Evolutionary conservation across 2,113 vertebrate genomes (phyloP).

Genomic region (Pseudolaguvia tuberculata): DNA sequence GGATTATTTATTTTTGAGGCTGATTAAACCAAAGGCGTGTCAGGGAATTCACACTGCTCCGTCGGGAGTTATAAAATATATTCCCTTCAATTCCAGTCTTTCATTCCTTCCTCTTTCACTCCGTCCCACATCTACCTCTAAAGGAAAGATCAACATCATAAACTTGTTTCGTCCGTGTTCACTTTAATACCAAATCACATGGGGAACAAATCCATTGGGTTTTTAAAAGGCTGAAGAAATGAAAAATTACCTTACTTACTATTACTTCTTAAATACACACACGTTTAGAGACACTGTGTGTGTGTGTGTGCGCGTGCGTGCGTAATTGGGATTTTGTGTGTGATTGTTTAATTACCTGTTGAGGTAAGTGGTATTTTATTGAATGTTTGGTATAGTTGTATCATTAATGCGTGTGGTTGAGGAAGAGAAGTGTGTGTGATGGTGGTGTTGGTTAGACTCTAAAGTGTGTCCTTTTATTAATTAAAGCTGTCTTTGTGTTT

Average conservation of each 20-base stretch:
- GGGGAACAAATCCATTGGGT: constrained; percentile 53
- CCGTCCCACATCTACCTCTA: constrained; percentile 47
- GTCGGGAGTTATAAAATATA: constrained; percentile 63
- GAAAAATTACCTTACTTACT: constrained; percentile 60
- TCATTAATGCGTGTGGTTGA: too few species aligned
- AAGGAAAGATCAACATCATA: constrained; percentile 66
- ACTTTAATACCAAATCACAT: constrained; percentile 65
- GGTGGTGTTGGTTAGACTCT: too few species aligned
- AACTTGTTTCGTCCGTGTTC: constrained; percentile 62
- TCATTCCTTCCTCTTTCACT: constrained; percentile 56
- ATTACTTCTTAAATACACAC: constrained; percentile 51
- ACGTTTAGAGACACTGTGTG: background rate
- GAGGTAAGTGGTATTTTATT: too few species aligned
- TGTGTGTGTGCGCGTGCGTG: background rate
- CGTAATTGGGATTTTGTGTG: background rate
- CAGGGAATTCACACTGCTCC: constrained; percentile 64
- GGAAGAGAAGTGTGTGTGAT: too few species aligned
- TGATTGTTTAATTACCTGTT: too few species aligned
- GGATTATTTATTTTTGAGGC: constrained; percentile 69
- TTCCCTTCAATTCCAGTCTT: constrained; percentile 61
- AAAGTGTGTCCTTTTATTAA: too few species aligned
- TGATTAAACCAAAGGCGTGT: constrained; percentile 63
- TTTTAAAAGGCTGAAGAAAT: constrained; percentile 58
- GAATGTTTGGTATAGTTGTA: too few species aligned
- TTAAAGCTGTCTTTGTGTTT: too few species aligned